These are phyloP conservation scores for Eledona agricola DNA, from an alignment of 2,888 invertebrate genomes.

Conservation along the genomic window DNA sequence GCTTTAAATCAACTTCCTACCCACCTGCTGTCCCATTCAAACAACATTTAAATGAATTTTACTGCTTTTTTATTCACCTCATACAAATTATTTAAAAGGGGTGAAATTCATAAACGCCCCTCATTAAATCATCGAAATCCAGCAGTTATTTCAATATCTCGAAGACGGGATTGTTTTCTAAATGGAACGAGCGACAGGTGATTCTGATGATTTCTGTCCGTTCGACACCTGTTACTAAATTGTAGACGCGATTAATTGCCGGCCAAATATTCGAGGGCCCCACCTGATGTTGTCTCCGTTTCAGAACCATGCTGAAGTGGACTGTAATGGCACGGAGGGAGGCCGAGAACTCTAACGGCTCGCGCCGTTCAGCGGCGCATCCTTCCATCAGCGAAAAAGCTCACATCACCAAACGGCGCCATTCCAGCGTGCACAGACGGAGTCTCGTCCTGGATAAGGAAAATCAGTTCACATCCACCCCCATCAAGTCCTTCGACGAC, in stretches of 20 bases:
- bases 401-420: slow-evolving; percentile 44
- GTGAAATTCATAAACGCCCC: slow-evolving; percentile 30
- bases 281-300: slow-evolving; percentile 4
- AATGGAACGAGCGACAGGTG: slow-evolving; percentile 33
- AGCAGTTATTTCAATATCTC: slow-evolving; percentile 13
- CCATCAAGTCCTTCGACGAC: slow-evolving; percentile 63
- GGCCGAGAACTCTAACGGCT: slow-evolving; percentile 43
- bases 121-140: slow-evolving; percentile 35
- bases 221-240: slow-evolving; percentile 30
- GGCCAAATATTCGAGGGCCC: slow-evolving; percentile 13
- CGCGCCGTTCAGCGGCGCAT: slow-evolving; percentile 40
- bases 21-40: slow-evolving; percentile 27
- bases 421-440: slow-evolving; percentile 55
- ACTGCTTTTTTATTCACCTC: slow-evolving; percentile 27
- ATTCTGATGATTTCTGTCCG: slow-evolving; percentile 5
- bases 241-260: slow-evolving; percentile 25
- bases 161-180: not conserved
- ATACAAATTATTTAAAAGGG: slow-evolving; percentile 31
- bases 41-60: slow-evolving; percentile 20
- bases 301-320: slow-evolving; percentile 69
- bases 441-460: slow-evolving; percentile 68
- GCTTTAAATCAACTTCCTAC: slow-evolving; percentile 13
- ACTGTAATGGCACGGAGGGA: slow-evolving; percentile 61
- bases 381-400: slow-evolving; percentile 55
- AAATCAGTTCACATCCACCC: slow-evolving; percentile 69